A percentile compares a stretch with the other conserved stretches of the same genome.
These are phyloP conservation scores for Notarius quadriscutis DNA, from an alignment of 2,113 vertebrate species.

Conservation along the genomic window DNA sequence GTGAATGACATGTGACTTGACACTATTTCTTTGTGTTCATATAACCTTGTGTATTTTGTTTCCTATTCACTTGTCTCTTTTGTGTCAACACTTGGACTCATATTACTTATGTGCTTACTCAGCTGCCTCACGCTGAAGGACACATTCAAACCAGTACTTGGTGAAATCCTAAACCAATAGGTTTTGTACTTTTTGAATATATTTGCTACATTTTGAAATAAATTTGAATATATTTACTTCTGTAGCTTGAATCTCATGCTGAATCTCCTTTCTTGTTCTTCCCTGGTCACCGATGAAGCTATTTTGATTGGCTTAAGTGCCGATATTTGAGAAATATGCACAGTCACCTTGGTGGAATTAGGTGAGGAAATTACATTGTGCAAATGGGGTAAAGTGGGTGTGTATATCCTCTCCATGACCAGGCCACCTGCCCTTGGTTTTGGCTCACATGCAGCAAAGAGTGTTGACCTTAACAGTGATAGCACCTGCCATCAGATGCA, in stretches of 20 bases:
- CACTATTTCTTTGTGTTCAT: constrained; percentile 20
- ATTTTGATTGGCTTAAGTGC: constrained; percentile 42
- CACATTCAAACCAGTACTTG: not conserved
- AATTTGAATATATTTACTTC: constrained; percentile 15
- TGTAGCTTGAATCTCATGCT: not conserved
- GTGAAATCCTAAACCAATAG: not conserved
- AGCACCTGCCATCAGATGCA: constrained; percentile 58
- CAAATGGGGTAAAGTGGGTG: constrained; percentile 54
- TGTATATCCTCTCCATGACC: constrained; percentile 49
- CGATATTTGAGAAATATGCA: constrained; percentile 61
- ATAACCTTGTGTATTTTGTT: constrained; percentile 18
- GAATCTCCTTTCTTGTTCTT: not conserved
- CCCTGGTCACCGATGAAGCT: constrained; percentile 34
- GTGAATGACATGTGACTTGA: constrained; percentile 14
- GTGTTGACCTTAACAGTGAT: constrained; percentile 69
- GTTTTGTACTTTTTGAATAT: not conserved
- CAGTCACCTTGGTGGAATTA: constrained; percentile 70
- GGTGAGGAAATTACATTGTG: constrained; percentile 67
- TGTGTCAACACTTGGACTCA: constrained; percentile 16
- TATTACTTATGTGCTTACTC: constrained; percentile 35
- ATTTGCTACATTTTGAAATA: not conserved
- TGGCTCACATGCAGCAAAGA: constrained; percentile 60
- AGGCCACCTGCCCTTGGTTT: constrained; percentile 66
- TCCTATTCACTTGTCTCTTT: constrained; percentile 25
- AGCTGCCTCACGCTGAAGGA: constrained; percentile 21